Conservation (phyloP, 2,113 vertebrate genomes). For the Melanerpes aurifrons region DNA sequence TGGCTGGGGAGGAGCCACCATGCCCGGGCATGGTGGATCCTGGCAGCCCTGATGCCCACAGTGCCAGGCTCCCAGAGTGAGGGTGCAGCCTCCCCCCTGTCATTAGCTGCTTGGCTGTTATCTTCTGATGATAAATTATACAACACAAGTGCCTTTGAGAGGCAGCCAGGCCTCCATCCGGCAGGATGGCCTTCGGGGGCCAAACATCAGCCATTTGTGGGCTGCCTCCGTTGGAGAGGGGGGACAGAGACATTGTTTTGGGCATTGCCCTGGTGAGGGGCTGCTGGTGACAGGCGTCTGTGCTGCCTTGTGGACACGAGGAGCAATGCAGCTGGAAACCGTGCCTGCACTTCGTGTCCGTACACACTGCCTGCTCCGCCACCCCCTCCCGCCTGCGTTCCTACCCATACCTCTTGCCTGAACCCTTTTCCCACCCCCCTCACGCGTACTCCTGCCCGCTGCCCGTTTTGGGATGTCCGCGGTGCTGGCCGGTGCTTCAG, state of each 20-base stretch:
- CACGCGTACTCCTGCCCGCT: background rate
- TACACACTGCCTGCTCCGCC: background rate
- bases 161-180: conserved; percentile 14
- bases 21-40: rapidly evolving
- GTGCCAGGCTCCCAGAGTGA: background rate
- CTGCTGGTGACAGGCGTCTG: background rate
- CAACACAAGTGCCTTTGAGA: conserved; percentile 41
- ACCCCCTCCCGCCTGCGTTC: background rate
- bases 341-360: background rate
- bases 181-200: background rate
- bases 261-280: background rate
- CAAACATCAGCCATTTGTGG: background rate
- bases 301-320: rapidly evolving
- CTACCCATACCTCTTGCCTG: background rate
- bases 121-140: conserved; percentile 37
- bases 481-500: conserved; percentile 2
- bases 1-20: rapidly evolving
- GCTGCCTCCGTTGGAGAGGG: background rate
- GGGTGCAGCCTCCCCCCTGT: background rate
- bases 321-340: background rate
- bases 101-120: background rate
- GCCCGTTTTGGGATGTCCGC: rapidly evolving
- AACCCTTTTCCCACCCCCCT: rapidly evolving
- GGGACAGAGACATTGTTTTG: rapidly evolving
- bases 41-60: rapidly evolving